These are phyloP conservation scores for Yponomeuta sedellus DNA, from an alignment of 2,888 invertebrate species.

Conservation along the genomic window DNA sequence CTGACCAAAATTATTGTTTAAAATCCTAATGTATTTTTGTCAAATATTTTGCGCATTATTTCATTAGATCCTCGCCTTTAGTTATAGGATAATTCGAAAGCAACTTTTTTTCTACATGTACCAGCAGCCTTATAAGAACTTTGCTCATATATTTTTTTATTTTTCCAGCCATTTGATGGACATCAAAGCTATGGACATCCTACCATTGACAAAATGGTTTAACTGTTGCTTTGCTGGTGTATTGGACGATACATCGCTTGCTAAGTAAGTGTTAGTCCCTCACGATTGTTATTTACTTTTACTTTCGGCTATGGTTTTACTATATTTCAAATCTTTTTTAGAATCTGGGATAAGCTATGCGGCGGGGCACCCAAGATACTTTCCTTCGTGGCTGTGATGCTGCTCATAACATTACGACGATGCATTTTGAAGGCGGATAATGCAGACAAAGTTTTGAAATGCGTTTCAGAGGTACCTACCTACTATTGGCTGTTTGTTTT, in stretches of 20 bases:
- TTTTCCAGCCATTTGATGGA: constrained; percentile 79
- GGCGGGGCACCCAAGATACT: constrained; percentile 90
- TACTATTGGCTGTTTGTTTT: background rate
- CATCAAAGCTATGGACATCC: constrained; percentile 77
- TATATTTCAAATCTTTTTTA: constrained; percentile 36
- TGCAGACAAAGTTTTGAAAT: constrained; percentile 77
- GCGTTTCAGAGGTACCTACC: constrained; percentile 80
- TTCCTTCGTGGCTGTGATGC: constrained; percentile 84
- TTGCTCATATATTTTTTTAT: background rate
- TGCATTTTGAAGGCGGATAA: constrained; percentile 79
- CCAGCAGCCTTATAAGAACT: no score
- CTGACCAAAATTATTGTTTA: no score
- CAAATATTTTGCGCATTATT: no score
- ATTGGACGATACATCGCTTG: constrained; percentile 85
- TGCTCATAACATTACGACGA: constrained; percentile 82
- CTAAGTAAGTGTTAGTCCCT: constrained; percentile 73
- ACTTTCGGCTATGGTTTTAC: background rate
- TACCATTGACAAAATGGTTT: constrained; percentile 88
- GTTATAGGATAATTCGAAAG: no score
- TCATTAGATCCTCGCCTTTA: no score
- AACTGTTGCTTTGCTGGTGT: constrained; percentile 88
- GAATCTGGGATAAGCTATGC: constrained; percentile 93
- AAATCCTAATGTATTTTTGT: no score
- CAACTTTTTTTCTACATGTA: no score
- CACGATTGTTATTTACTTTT: background rate